Conservation (phyloP, 2,113 vertebrate species). For the Apodemus sylvaticus region DNA sequence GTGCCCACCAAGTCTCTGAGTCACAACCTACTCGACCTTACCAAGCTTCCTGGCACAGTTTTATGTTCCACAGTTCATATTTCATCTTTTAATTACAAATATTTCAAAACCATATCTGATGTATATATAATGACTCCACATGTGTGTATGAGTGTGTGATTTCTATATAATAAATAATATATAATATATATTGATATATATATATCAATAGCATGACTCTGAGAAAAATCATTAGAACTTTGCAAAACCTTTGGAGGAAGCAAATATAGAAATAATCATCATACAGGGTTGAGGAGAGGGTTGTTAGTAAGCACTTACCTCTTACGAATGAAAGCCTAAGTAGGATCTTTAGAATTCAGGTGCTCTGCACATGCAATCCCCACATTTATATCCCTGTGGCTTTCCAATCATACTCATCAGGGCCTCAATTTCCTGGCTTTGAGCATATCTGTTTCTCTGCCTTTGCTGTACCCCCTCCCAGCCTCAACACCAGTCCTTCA, state of each 20-base stretch:
- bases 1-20: no score
- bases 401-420: background rate
- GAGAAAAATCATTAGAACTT: background rate
- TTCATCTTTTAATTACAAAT: conserved; percentile 5
- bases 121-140: background rate
- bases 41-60: no score
- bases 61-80: background rate
- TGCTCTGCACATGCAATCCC: background rate
- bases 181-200: no score
- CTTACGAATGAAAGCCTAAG: background rate
- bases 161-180: background rate
- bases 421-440: background rate
- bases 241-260: conserved; percentile 4
- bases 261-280: background rate
- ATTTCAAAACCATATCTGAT: background rate
- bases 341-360: background rate
- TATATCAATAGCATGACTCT: background rate
- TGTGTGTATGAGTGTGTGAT: background rate
- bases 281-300: background rate
- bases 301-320: background rate
- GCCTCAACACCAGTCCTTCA: background rate
- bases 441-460: background rate
- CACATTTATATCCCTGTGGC: background rate
- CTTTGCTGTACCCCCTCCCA: background rate
- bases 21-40: no score